phyloP scores from a whole-genome alignment of 2,888 invertebrate genomes.

The Baronia brevicornis region DNA sequence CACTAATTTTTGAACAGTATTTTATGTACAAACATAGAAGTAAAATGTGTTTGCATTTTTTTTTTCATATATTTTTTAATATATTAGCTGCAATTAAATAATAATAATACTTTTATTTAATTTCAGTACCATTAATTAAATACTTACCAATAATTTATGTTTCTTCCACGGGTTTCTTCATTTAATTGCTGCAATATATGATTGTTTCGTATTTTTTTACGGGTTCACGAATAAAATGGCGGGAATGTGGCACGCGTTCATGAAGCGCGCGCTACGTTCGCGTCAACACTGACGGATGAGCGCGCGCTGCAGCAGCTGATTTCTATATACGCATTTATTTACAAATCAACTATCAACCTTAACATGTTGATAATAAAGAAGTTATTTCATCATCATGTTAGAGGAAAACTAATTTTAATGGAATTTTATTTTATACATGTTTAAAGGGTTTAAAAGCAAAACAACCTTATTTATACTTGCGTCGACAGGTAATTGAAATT shows the following conservation, averaged over 20 bases:
- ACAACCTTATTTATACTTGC: conserved; percentile 2
- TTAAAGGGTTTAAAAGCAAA: conserved; percentile 3
- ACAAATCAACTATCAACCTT: conserved; percentile 27
- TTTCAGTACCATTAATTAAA: too few relatives aligned
- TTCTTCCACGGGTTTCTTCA: too few relatives aligned
- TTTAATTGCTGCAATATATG: background rate
- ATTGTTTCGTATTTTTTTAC: conserved; percentile 17
- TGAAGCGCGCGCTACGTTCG: conserved; percentile 43
- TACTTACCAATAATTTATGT: too few relatives aligned
- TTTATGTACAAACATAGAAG: too few relatives aligned
- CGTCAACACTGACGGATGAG: conserved; percentile 54
- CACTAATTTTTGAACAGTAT: too few relatives aligned
- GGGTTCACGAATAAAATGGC: conserved; percentile 24
- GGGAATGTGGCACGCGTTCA: conserved; percentile 25
- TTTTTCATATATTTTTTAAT: too few relatives aligned
- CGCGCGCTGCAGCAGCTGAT: conserved; percentile 45
- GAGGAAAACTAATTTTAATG: conserved; percentile 6
- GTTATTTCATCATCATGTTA: background rate
- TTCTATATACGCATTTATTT: conserved; percentile 24
- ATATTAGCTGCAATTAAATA: too few relatives aligned
- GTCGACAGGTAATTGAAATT: conserved; percentile 9
- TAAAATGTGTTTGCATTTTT: too few relatives aligned
- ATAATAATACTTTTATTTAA: too few relatives aligned
- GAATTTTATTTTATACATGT: conserved; percentile 6
- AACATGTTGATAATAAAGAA: conserved; percentile 6